Evolutionary conservation across 1,140 invertebrate species (phyloP), one percentile per base, ranked within the genome.

Genomic region (Onthophagus taurus): DNA sequence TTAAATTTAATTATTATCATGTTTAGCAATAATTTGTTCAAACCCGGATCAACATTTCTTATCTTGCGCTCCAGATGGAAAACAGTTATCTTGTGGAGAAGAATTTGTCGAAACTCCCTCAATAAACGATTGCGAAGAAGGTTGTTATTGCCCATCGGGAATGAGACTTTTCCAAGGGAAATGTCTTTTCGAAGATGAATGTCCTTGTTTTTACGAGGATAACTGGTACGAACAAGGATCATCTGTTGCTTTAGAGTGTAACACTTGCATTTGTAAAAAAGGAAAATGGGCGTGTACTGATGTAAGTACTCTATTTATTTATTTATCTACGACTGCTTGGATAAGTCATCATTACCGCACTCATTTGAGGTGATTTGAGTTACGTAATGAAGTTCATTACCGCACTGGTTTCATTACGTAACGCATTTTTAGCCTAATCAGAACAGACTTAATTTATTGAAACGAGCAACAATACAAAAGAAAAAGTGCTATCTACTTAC

Each of bases 201-300:
- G 89, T 56, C 86, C 88, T 0, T 93, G 88, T 53, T 71, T 71
- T n/a, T 67, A 86, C 41, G 74, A 80, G 38, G 84, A 83, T n/a
- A 79, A 79, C 55, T 66, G 65, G 11, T 90, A 86, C 52, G 63
- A 72, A 42, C 75, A 88, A 1, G 87, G 86, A 2, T 60, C 76
- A 1, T 72, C 68, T 14, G 73, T 91, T 1, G 74, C 73, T 0
- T 86, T 86, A 62, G 80, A 85, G 39, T 94, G 89, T 57, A 92
- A 92, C 57, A 83, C 80, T 29, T 94, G 85, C 51, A 79, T 74
- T 0, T 89, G 86, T 57, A 47, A 70, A 16, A 63, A 69, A n/a
- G 85, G 87, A 0, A 73, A 78, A 49, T 94, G 88, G 88, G 59
- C 69, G 2, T 94, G 89, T 55, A 87, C 86, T 0, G 72, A 80